Base-by-base conservation (phyloP, 2,797 vertebrate genomes). In the Sternotherus odoratus region DNA sequence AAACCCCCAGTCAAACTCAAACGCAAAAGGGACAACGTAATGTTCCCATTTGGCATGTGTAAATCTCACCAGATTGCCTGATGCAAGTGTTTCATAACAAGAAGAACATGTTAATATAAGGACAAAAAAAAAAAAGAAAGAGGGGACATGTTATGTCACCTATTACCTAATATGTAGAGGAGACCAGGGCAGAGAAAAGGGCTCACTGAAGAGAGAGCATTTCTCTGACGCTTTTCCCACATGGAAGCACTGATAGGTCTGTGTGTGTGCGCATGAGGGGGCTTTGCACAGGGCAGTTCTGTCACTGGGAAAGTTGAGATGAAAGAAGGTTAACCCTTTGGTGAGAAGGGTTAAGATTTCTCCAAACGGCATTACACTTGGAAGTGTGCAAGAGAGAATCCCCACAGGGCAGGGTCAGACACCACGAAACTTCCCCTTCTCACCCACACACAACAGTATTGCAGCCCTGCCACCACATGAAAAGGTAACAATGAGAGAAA, bases 161-260 rank as follows among this genome's bases (percentile, higher is more conserved):
- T 49, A 86, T 96, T 95, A 93, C 91, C 90, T 96, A 92, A 93
- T 91, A 89, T 53, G 63, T 66, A 85, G 79, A 39, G 12, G 26
- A 53, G 51, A 78, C 36, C 36, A 78, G 87, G 83, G 86, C 74
- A 7, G 26, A 53, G 51, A 78, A 51, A 26, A 78, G 87, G 83
- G 86, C 74, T 79, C 91, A 69, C 91, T 88, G 93, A 90, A 90
- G 80, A 85, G 85, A 54, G 57, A 87, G 86, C 87, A 50, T 79
- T n/a, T 1, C 50, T 72, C 12, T 80, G 57, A 56, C 15, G n/a
- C 4, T 23, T 30, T 85, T 23, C 79, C 77, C 77, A 63, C 8
- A 60, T 26, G 30, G 43, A 49, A 81, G 30, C 69, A 85, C 17
- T 36, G 57, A 51, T 5, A n/a, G 36, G 43, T 60, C 24, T 56